A percentile compares a stretch with the other conserved stretches of the same genome.
Conservation (phyloP, 2,797 vertebrate species). For the Chaunax sp. region DNA sequence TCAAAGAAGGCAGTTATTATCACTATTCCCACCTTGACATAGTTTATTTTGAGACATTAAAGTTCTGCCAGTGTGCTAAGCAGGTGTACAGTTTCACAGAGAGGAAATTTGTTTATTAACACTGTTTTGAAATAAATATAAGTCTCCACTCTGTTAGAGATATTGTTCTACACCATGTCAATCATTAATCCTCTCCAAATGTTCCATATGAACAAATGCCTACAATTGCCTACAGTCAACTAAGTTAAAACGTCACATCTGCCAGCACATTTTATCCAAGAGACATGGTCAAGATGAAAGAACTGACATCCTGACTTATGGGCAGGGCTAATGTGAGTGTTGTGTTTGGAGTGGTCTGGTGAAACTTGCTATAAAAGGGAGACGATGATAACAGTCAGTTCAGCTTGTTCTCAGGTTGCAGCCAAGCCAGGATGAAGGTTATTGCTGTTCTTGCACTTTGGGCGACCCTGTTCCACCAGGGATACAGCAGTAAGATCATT, state of each 20-base stretch:
- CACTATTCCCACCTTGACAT: background rate
- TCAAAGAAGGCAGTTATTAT: background rate
- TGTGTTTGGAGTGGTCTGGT: slow-evolving; percentile 27
- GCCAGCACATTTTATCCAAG: background rate
- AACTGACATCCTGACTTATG: background rate
- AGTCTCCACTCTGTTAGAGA: background rate
- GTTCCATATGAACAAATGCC: background rate
- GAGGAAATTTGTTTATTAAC: background rate
- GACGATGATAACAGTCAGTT: background rate
- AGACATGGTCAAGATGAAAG: background rate
- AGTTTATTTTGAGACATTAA: slow-evolving; percentile 20
- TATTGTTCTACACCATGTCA: background rate
- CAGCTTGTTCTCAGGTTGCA: slow-evolving; percentile 37
- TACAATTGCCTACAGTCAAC: too few species aligned
- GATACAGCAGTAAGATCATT: slow-evolving; percentile 75
- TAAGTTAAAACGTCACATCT: background rate
- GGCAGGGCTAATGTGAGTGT: background rate
- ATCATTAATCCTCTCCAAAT: too few species aligned
- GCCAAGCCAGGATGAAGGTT: slow-evolving; percentile 70
- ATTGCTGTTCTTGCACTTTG: slow-evolving; percentile 63
- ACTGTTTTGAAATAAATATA: too few species aligned
- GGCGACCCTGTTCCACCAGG: slow-evolving; percentile 68
- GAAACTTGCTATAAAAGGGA: slow-evolving; percentile 68
- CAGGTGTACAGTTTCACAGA: slow-evolving; percentile 62
- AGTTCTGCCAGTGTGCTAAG: background rate